Evolutionary conservation across 2,888 invertebrate species (phyloP), one percentile per base, ranked within the genome.

Genomic region (Hanleya hanleyi): DNA sequence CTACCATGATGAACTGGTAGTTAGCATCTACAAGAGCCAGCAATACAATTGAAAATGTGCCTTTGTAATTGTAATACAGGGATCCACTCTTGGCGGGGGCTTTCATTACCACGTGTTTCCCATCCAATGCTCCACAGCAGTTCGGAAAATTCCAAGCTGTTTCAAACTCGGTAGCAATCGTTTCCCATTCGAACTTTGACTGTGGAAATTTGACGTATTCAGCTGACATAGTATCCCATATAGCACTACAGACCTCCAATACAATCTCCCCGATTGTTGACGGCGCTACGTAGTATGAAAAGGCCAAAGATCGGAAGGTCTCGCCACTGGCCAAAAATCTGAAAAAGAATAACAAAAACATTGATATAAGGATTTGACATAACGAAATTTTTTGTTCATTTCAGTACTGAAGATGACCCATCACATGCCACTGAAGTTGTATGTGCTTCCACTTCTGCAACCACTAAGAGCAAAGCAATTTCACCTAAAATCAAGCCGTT

Each of bases 91-190:
- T 64, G n/a, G 29, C 29, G 5, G 57, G 70, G 22, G 22, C 26
- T 32, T 32, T 62, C 22, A 35, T 38, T 18, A 22, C 22, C 15
- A 71, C 65, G 37, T 73, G 73, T 36, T 73, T 73, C 22, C 73
- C 71, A 49, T 72, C 69, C 12, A 72, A 22, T 15, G 72, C 72
- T 12, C 69, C 72, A 32, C 33, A 29, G 26, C 83, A 77, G 73
- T 88, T 86, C 71, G 88, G 87, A 84, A 89, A 86, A 66, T 87
- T 81, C 84, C 84, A 81, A 84, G n/a, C n/a, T n/a, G n/a, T n/a
- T n/a, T n/a, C n/a, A n/a, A n/a, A n/a, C n/a, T n/a, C n/a, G n/a
- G n/a, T n/a, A n/a, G n/a, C n/a, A n/a, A n/a, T n/a, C n/a, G n/a
- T n/a, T n/a, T n/a, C n/a, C 64, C 64, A 64, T 35, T 64, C 64